Evolutionary conservation across 2,888 invertebrate genomes (phyloP).

Genomic region (Meiosimyza decipiens): DNA sequence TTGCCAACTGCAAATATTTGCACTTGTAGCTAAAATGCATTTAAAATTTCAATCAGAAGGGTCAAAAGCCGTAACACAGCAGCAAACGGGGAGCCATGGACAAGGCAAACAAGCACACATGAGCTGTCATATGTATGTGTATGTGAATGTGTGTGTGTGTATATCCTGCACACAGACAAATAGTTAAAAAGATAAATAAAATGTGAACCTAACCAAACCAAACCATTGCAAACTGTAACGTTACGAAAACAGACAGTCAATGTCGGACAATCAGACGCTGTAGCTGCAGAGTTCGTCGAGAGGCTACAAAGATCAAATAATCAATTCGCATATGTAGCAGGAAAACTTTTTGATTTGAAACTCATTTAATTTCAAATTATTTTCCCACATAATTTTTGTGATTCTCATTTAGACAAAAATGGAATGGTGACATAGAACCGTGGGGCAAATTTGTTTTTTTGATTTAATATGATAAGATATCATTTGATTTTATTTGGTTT

Average conservation of each 20-base stretch:
- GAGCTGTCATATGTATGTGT: not conserved
- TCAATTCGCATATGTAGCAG: not conserved
- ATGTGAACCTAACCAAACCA: too few relatives aligned
- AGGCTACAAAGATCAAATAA: not conserved
- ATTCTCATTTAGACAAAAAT: not conserved
- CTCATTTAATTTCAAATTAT: not conserved
- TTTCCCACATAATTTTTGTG: not conserved
- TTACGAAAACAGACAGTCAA: too few relatives aligned
- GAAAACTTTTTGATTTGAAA: not conserved
- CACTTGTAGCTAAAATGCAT: constrained; percentile 22
- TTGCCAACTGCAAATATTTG: constrained; percentile 3
- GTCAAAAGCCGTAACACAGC: constrained; percentile 11
- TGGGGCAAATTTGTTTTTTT: too few relatives aligned
- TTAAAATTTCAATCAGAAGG: constrained; percentile 10
- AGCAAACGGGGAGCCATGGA: not conserved
- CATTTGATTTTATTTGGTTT: too few relatives aligned
- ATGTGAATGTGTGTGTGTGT: too few relatives aligned
- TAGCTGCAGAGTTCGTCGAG: not conserved
- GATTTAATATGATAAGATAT: too few relatives aligned
- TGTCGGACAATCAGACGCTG: not conserved
- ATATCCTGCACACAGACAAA: too few relatives aligned
- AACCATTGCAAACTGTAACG: too few relatives aligned
- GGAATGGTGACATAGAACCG: too few relatives aligned
- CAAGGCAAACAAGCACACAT: not conserved
- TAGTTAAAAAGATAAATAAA: too few relatives aligned